These are phyloP conservation scores for Odontesthes bonariensis DNA, from an alignment of 2,113 vertebrate species.

Conservation along the genomic window DNA sequence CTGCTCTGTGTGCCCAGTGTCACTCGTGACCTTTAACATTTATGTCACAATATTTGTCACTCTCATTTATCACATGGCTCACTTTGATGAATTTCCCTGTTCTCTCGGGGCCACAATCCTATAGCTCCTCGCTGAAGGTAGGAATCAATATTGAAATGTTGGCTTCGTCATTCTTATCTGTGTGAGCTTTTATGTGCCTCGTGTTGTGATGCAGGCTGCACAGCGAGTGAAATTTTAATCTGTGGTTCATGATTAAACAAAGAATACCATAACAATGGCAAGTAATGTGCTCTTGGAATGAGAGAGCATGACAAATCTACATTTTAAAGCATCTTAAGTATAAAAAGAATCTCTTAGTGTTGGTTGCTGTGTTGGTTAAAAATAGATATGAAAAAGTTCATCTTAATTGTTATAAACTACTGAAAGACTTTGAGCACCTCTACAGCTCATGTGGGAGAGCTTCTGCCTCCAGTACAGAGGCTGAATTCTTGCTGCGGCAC, in stretches of 20 bases:
- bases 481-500: too few relatives aligned
- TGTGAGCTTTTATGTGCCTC: constrained; percentile 1
- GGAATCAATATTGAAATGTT: constrained; percentile 72
- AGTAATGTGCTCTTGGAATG: constrained; percentile 6
- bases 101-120: constrained; percentile 8
- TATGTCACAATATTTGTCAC: constrained; percentile 64
- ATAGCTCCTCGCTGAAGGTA: constrained; percentile 26
- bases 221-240: constrained; percentile 53
- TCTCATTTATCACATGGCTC: constrained; percentile 64
- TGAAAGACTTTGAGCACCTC: too few relatives aligned
- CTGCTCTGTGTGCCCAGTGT: constrained; percentile 25
- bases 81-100: constrained; percentile 52
- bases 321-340: too few relatives aligned
- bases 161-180: constrained; percentile 22
- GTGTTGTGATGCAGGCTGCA: constrained; percentile 2
- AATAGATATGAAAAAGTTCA: not conserved
- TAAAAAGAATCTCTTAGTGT: not conserved
- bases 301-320: constrained; percentile 30
- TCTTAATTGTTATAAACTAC: too few relatives aligned
- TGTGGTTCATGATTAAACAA: constrained; percentile 51
- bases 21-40: constrained; percentile 67
- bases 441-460: too few relatives aligned
- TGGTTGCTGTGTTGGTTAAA: not conserved
- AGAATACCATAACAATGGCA: constrained; percentile 16
- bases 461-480: too few relatives aligned